phyloP scores from a whole-genome alignment of 2,888 invertebrate genomes.

The Andrena trimmerana region DNA sequence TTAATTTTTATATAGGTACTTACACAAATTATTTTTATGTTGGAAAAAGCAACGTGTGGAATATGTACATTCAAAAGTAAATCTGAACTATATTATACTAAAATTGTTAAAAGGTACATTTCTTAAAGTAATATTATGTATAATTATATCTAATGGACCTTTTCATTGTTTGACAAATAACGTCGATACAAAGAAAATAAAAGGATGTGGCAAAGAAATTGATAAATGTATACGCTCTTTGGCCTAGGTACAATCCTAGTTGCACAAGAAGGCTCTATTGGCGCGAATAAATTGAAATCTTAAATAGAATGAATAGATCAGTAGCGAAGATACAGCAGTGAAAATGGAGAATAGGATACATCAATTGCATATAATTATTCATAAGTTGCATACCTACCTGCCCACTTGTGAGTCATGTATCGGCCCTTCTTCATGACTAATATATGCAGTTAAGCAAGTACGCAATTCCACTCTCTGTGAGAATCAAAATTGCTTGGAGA shows the following conservation, averaged over 20 bases:
- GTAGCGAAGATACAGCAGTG: constrained; percentile 29
- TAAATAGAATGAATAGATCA: constrained; percentile 16
- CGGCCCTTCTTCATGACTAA: constrained; percentile 57
- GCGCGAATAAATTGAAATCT: constrained; percentile 6
- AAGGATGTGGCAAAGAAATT: background rate
- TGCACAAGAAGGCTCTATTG: constrained; percentile 29
- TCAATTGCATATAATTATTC: constrained; percentile 61
- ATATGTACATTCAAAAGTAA: too few relatives aligned
- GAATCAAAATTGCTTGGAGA: background rate
- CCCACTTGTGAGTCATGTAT: constrained; percentile 59
- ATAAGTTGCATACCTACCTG: constrained; percentile 59
- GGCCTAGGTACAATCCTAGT: background rate
- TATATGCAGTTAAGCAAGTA: constrained; percentile 24
- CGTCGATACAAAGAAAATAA: too few relatives aligned
- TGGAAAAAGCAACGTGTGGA: too few relatives aligned
- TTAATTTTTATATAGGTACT: too few relatives aligned
- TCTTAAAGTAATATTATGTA: too few relatives aligned
- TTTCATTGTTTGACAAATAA: too few relatives aligned
- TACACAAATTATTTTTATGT: too few relatives aligned
- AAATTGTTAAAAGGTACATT: too few relatives aligned
- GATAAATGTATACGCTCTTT: background rate
- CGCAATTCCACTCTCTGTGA: background rate
- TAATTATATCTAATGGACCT: too few relatives aligned
- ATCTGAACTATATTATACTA: too few relatives aligned
- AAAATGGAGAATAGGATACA: constrained; percentile 51